phyloP scores from a whole-genome alignment of 2,113 vertebrate genomes.

The Trematocara marginatum region DNA sequence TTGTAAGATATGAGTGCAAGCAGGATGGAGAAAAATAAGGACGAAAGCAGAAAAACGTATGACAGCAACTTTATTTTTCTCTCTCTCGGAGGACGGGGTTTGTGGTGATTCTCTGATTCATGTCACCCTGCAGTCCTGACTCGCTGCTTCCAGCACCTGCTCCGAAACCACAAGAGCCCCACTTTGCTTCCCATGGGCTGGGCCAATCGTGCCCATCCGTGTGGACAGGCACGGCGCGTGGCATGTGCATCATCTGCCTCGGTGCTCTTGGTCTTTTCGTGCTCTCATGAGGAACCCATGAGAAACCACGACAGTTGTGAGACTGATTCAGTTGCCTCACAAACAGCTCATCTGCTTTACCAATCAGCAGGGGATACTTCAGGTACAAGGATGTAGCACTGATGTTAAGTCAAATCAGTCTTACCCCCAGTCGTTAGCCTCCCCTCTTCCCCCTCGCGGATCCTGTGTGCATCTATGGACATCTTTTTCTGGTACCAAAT shows the following conservation, averaged over 20 bases:
- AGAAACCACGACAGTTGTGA: slow-evolving; percentile 12
- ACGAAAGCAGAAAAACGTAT: background rate
- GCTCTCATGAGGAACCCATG: slow-evolving; percentile 18
- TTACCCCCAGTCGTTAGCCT: background rate
- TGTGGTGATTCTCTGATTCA: slow-evolving; percentile 14
- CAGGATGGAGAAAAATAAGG: background rate
- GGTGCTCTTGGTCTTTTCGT: slow-evolving; percentile 26
- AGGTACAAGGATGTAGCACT: slow-evolving; percentile 49
- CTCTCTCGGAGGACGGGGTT: background rate
- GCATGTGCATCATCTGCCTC: slow-evolving; percentile 46
- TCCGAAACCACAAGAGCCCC: slow-evolving; percentile 23
- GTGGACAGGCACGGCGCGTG: slow-evolving; percentile 22
- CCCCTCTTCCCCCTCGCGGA: background rate
- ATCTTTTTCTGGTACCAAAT: slow-evolving; percentile 47
- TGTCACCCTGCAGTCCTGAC: slow-evolving; percentile 23
- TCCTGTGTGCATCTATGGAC: slow-evolving; percentile 25
- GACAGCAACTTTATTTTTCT: background rate
- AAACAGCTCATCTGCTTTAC: slow-evolving; percentile 35
- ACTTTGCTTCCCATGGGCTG: slow-evolving; percentile 23
- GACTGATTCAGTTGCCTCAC: slow-evolving; percentile 31
- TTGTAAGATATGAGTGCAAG: background rate
- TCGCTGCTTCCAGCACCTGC: slow-evolving; percentile 28
- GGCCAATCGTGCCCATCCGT: slow-evolving; percentile 25
- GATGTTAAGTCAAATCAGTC: slow-evolving; percentile 20
- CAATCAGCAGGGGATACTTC: slow-evolving; percentile 42